Base-by-base conservation (phyloP, 2,888 invertebrate genomes). In the Dynastes tityus region DNA sequence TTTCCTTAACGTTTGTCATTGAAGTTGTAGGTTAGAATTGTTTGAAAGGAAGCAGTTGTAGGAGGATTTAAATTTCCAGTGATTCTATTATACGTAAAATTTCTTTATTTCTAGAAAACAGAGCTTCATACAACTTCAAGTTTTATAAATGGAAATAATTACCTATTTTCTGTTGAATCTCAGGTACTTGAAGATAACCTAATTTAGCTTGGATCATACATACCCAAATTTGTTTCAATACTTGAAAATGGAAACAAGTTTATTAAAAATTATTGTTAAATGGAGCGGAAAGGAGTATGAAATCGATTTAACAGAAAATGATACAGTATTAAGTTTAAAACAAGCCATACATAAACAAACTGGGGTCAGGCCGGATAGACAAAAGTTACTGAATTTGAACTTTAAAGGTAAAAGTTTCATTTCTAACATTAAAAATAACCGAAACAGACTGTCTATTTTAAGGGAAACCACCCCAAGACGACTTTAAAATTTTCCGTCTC, bases 241-340 rank as follows among this genome's bases (percentile, higher is more conserved):
- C 11, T 45, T 45, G 8, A 84, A 84, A 61, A 86, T 86, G 86
- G 86, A 86, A 45, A 8, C 6, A 78, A 82, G 65, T 71, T 73
- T 80, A 45, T 80, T 90, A 51, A 91, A 90, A 84, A 89, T 97
- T 80, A 92, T 93, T 83, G 94, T 98, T 6, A 98, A 98, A 91
- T 98, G 98, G 97, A 95, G 95, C 88, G 97, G 97, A 73, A 95
- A 96, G 85, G 98, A 98, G 88, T 97, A 93, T 87, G 93, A 93
- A 82, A 92, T 98, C 80, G 93, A 95, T 86, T 90, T 98, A 80
- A 91, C 92, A 13, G 94, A 93, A 80, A 93, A 93, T 71, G 95
- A 96, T 84, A 96, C 95, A 1, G 95, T 98, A 0, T 92, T 92
- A 22, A 93, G 94, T 88, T 90, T 98, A 82, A 98, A 98, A 89